phyloP scores from a whole-genome alignment of 2,888 invertebrate genomes.

The Drosophila yooni region DNA sequence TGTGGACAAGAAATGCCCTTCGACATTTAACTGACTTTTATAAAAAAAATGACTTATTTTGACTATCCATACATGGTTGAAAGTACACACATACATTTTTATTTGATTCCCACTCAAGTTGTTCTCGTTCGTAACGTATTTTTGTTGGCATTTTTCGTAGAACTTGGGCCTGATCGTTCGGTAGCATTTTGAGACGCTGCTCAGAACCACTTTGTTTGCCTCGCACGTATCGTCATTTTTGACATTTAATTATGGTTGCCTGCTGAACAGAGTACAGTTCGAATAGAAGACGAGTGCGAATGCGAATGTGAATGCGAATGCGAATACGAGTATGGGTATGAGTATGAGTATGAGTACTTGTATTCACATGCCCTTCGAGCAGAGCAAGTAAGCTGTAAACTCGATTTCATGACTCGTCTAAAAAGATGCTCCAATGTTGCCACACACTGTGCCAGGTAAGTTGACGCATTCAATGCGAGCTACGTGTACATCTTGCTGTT shows the following conservation, averaged over 20 bases:
- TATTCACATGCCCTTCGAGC: conserved; percentile 11
- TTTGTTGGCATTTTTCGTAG: conserved; percentile 38
- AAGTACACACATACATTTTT: conserved; percentile 34
- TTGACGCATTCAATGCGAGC: conserved; percentile 52
- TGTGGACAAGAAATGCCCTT: background rate
- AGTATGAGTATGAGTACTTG: background rate
- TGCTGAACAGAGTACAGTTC: conserved; percentile 32
- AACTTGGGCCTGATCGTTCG: conserved; percentile 52
- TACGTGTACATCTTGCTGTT: conserved; percentile 46
- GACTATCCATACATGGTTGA: conserved; percentile 3
- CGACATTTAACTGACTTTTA: background rate
- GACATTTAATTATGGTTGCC: conserved; percentile 83
- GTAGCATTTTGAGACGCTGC: conserved; percentile 29
- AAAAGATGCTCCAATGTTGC: conserved; percentile 60
- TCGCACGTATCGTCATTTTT: conserved; percentile 82
- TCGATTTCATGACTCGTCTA: conserved; percentile 70
- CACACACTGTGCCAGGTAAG: conserved; percentile 45
- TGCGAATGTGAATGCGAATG: conserved; percentile 19
- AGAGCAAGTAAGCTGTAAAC: conserved; percentile 64
- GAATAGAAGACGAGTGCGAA: conserved; percentile 12
- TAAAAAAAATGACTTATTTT: conserved; percentile 5
- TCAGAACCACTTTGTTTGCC: conserved; percentile 62
- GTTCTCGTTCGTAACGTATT: conserved; percentile 6
- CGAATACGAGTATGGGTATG: background rate
- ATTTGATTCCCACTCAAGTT: conserved; percentile 44